Conservation (phyloP, 2,797 vertebrate species). For the Agapornis canus region DNA sequence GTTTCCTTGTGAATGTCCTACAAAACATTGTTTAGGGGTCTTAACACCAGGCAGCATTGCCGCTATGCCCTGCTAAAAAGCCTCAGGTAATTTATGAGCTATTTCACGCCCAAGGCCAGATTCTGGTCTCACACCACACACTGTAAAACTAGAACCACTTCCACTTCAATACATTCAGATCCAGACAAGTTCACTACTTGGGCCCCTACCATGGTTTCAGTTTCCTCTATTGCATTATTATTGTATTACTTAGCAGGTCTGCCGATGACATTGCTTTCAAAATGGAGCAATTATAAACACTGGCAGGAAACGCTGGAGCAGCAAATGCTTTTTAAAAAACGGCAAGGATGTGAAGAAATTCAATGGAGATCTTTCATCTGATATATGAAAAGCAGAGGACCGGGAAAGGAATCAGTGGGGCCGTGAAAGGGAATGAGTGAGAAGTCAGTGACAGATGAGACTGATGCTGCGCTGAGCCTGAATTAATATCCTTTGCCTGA, state of each 20-base stretch:
- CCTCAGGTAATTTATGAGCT: background rate
- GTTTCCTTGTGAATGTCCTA: background rate
- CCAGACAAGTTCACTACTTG: background rate
- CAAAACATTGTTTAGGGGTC: background rate
- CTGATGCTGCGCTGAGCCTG: conserved; percentile 7
- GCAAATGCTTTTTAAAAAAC: conserved; percentile 56
- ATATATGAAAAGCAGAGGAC: conserved; percentile 47
- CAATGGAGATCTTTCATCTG: conserved; percentile 39
- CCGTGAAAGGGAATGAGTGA: conserved; percentile 27
- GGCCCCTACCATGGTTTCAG: background rate
- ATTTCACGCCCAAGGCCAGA: background rate
- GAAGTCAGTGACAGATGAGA: conserved; percentile 59
- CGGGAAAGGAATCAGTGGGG: conserved; percentile 4
- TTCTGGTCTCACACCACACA: background rate
- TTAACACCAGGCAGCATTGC: background rate
- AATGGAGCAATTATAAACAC: conserved; percentile 63
- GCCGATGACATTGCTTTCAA: conserved; percentile 4
- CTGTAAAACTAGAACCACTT: background rate
- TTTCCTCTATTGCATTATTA: conserved; percentile 36
- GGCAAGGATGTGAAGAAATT: conserved; percentile 55
- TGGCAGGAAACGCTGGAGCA: conserved; percentile 27
- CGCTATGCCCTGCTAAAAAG: background rate
- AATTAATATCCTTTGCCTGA: conserved; percentile 53
- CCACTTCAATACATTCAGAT: background rate
- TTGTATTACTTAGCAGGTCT: conserved; percentile 51